A percentile compares a stretch with the other conserved stretches of the same genome.
These are phyloP conservation scores for Drosophila virilis DNA, from an alignment of 1,140 invertebrate genomes.

Conservation along the genomic window DNA sequence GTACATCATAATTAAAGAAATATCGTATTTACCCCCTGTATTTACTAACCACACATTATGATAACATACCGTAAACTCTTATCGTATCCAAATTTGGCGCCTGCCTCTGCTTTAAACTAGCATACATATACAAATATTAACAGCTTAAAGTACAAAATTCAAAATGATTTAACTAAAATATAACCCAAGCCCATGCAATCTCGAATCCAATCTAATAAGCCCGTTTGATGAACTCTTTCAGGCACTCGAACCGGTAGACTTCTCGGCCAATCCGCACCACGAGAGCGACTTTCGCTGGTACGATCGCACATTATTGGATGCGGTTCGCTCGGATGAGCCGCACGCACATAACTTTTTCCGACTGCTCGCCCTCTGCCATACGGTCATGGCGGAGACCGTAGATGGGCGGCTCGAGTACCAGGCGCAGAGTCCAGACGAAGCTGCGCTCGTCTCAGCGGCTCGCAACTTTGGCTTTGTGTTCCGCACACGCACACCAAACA, in stretches of 20 bases:
- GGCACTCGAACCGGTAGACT: slow-evolving; percentile 92
- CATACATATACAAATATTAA: slow-evolving; percentile 10
- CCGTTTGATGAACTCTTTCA: slow-evolving; percentile 82
- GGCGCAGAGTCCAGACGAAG: slow-evolving; percentile 99
- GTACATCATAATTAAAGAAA: slow-evolving; percentile 7
- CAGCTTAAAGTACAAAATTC: slow-evolving; percentile 1
- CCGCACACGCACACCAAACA: slow-evolving; percentile 95
- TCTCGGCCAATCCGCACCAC: slow-evolving; percentile 96
- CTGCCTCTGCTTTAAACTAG: slow-evolving; percentile 27
- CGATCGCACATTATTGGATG: slow-evolving; percentile 93
- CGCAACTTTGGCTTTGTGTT: slow-evolving; percentile 99
- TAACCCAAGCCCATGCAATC: background rate
- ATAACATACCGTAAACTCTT: slow-evolving; percentile 4
- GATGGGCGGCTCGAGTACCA: slow-evolving; percentile 88
- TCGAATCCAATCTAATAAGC: background rate
- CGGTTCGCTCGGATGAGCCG: slow-evolving; percentile 89
- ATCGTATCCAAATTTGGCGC: slow-evolving; percentile 20
- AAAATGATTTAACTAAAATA: background rate
- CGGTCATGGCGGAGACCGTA: slow-evolving; percentile 98
- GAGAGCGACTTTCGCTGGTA: slow-evolving; percentile 98
- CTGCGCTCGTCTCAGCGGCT: slow-evolving; percentile 97
- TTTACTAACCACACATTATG: background rate
- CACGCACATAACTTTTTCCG: slow-evolving; percentile 95
- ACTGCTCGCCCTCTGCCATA: slow-evolving; percentile 96
- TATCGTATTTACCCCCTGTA: background rate